Conservation (phyloP, 2,797 vertebrate genomes). For the Fistularia tabacaria region DNA sequence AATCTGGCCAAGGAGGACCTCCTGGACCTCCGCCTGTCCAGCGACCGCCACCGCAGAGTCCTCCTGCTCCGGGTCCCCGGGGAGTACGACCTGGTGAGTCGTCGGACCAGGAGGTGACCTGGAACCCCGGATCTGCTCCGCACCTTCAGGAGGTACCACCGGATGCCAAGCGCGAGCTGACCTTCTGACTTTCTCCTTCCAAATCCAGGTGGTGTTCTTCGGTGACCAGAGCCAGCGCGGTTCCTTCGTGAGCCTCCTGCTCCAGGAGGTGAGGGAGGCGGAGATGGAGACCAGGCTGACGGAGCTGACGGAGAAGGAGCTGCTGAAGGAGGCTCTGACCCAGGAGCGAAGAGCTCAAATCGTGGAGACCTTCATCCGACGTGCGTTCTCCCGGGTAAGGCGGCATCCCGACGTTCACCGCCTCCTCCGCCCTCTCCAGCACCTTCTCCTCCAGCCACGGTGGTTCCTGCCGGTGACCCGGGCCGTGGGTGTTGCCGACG, state of each 20-base stretch:
- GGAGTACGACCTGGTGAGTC: slow-evolving; percentile 88
- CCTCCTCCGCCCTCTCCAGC: slow-evolving; percentile 10
- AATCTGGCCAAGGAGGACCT: slow-evolving; percentile 68
- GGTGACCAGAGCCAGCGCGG: too few relatives aligned
- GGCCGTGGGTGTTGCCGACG: too few relatives aligned
- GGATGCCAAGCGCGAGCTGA: too few relatives aligned
- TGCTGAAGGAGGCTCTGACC: slow-evolving; percentile 85
- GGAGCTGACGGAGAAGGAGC: slow-evolving; percentile 76
- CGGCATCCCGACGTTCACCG: slow-evolving; percentile 36
- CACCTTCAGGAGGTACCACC: too few relatives aligned
- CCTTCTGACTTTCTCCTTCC: too few relatives aligned
- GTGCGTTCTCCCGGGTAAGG: slow-evolving; percentile 88
- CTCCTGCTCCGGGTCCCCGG: slow-evolving; percentile 88
- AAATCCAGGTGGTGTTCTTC: too few relatives aligned
- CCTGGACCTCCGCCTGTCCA: slow-evolving; percentile 81
- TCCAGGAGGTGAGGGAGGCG: slow-evolving; percentile 3
- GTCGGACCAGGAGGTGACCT: slow-evolving; percentile 37
- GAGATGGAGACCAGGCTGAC: slow-evolving; percentile 59
- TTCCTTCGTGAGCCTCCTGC: too few relatives aligned
- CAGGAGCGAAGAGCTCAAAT: slow-evolving; percentile 84
- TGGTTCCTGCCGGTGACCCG: too few relatives aligned
- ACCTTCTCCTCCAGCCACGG: too few relatives aligned
- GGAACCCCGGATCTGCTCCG: too few relatives aligned
- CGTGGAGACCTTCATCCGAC: slow-evolving; percentile 92
- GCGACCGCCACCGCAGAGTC: slow-evolving; percentile 71